A percentile compares a stretch with the other conserved stretches of the same genome.
These are phyloP conservation scores for Acrossocheilus fasciatus DNA, from an alignment of 2,797 vertebrate genomes.

Conservation along the genomic window DNA sequence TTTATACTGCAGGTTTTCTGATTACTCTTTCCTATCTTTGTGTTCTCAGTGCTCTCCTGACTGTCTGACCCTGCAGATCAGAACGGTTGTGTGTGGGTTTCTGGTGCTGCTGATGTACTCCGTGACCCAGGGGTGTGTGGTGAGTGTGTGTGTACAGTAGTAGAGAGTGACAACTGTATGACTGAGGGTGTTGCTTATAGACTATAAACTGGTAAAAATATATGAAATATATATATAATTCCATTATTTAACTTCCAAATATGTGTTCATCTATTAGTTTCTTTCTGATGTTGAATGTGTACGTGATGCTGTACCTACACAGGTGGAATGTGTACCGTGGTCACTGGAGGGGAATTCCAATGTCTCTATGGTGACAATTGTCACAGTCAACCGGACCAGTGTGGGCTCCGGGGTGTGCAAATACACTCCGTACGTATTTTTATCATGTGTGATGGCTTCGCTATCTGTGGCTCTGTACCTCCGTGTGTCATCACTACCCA, in stretches of 20 bases:
- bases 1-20: slow-evolving; percentile 3
- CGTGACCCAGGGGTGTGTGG: slow-evolving; percentile 95
- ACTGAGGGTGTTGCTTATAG: neutral
- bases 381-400: slow-evolving; percentile 78
- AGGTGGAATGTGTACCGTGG: slow-evolving; percentile 86
- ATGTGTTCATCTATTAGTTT: neutral
- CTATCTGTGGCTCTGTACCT: slow-evolving; percentile 93
- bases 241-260: neutral
- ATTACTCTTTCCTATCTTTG: slow-evolving; percentile 5
- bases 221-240: slow-evolving; percentile 76
- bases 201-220: neutral
- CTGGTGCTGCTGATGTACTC: slow-evolving; percentile 93
- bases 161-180: neutral
- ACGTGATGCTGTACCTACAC: neutral
- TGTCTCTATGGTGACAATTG: slow-evolving; percentile 78
- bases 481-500: slow-evolving; percentile 93
- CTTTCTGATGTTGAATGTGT: neutral
- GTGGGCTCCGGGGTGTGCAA: slow-evolving; percentile 80
- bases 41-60: slow-evolving; percentile 90
- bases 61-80: slow-evolving; percentile 97
- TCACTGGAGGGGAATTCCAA: slow-evolving; percentile 80
- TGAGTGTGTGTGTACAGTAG: slow-evolving; percentile 74
- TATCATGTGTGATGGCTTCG: slow-evolving; percentile 91
- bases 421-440: slow-evolving; percentile 87
- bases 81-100: slow-evolving; percentile 90